Evolutionary conservation across 2,888 invertebrate genomes (phyloP).

Genomic region (Drosophila algonquin): DNA sequence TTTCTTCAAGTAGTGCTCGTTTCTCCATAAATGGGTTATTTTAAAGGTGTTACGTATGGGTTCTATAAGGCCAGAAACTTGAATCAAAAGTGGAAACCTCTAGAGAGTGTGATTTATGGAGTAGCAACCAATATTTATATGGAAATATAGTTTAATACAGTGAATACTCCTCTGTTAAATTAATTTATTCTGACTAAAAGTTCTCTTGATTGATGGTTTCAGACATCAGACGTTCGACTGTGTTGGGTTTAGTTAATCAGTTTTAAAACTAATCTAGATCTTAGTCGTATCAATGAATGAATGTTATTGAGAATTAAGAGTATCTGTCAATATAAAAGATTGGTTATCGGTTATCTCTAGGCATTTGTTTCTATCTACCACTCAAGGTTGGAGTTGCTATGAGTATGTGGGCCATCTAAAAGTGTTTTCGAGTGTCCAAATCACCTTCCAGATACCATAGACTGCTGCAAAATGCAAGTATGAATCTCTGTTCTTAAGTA

Average conservation of each 20-base stretch:
- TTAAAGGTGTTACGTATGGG: too few relatives aligned
- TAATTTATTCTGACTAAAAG: neutral
- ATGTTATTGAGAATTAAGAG: neutral
- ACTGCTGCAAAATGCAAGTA: neutral
- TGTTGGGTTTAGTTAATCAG: neutral
- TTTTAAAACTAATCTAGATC: neutral
- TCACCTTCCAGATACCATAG: neutral
- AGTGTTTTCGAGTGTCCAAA: neutral
- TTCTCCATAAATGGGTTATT: too few relatives aligned
- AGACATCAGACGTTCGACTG: neutral
- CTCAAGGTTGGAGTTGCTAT: neutral
- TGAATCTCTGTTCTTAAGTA: neutral
- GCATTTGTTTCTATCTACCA: neutral
- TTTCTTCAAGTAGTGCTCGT: too few relatives aligned
- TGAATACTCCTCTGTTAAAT: too few relatives aligned
- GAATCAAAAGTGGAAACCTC: neutral
- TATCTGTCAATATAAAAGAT: neutral
- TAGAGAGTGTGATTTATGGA: neutral
- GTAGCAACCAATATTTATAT: neutral
- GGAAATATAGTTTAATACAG: too few relatives aligned
- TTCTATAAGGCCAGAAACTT: too few relatives aligned
- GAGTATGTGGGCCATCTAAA: neutral
- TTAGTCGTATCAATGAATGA: neutral
- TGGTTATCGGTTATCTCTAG: neutral
- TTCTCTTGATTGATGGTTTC: neutral